phyloP scores from a whole-genome alignment of 2,113 vertebrate genomes.

The Crotalus horridus region DNA sequence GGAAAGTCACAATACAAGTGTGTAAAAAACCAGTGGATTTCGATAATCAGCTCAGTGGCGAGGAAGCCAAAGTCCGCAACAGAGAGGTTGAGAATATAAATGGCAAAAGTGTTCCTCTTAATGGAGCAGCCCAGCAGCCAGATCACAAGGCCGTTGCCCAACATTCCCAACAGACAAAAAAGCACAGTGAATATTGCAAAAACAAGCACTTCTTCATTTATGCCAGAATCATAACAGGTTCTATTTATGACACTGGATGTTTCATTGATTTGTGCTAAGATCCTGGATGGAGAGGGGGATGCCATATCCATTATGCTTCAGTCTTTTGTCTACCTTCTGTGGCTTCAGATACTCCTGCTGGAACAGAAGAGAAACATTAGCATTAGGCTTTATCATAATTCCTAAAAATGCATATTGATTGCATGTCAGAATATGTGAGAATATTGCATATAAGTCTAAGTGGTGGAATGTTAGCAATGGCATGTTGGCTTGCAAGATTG shows the following conservation, averaged over 20 bases:
- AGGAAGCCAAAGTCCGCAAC: slow-evolving; percentile 8
- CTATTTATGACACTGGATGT: neutral
- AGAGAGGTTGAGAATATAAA: slow-evolving; percentile 4
- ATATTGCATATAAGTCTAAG: neutral
- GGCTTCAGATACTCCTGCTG: neutral
- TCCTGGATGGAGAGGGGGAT: neutral
- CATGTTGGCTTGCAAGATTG: neutral
- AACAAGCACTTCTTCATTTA: neutral
- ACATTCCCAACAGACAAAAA: neutral
- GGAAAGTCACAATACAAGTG: slow-evolving; percentile 2
- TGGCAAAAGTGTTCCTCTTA: neutral
- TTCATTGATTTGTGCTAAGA: neutral
- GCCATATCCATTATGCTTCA: neutral
- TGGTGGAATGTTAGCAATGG: neutral
- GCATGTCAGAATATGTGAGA: neutral
- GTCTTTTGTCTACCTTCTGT: neutral
- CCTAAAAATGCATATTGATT: neutral
- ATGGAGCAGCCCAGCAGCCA: neutral
- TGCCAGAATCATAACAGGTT: neutral
- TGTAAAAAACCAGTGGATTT: neutral
- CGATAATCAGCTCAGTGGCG: neutral
- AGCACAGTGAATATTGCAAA: neutral
- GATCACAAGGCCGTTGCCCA: slow-evolving; percentile 10
- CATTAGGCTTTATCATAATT: neutral
- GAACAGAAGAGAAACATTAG: neutral